A percentile compares a stretch with the other conserved stretches of the same genome.
Evolutionary conservation across 2,797 vertebrate species (phyloP).

Genomic region (Paedocypris micromegethes): DNA sequence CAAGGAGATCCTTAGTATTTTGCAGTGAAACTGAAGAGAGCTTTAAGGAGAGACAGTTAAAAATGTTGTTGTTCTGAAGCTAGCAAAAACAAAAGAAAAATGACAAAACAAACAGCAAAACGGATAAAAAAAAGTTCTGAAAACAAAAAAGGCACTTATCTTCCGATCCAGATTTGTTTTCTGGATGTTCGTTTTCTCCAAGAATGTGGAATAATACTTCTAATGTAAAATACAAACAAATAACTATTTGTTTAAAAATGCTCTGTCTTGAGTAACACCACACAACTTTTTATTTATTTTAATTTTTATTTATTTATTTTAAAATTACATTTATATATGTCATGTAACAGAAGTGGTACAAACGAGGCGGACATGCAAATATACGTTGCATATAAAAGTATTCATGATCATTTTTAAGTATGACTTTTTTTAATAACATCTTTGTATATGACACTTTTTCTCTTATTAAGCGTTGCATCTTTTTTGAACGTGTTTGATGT

Average conservation of each 20-base stretch:
- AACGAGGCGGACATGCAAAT: slow-evolving; percentile 50
- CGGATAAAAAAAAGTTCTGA: slow-evolving; percentile 26
- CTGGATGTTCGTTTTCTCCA: slow-evolving; percentile 65
- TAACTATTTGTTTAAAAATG: slow-evolving; percentile 61
- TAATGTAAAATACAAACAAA: slow-evolving; percentile 49
- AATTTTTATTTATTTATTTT: slow-evolving; percentile 67
- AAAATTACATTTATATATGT: slow-evolving; percentile 61
- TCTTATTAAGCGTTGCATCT: slow-evolving; percentile 55
- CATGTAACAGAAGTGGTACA: slow-evolving; percentile 50
- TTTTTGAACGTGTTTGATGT: slow-evolving; percentile 51
- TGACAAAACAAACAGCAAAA: slow-evolving; percentile 16
- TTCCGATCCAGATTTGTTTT: slow-evolving; percentile 66
- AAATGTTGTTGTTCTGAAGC: slow-evolving; percentile 16
- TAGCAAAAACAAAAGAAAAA: slow-evolving; percentile 19
- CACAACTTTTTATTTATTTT: slow-evolving; percentile 75
- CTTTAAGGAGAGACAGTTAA: slow-evolving; percentile 4
- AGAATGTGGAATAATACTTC: slow-evolving; percentile 67
- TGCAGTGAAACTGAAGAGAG: slow-evolving; percentile 64
- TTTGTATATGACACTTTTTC: slow-evolving; percentile 61
- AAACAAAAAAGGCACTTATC: slow-evolving; percentile 61
- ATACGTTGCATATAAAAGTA: slow-evolving; percentile 56
- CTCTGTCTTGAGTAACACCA: slow-evolving; percentile 68
- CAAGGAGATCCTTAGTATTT: slow-evolving; percentile 85
- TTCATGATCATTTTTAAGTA: slow-evolving; percentile 63
- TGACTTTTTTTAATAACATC: slow-evolving; percentile 61